These are phyloP conservation scores for Nyctereutes procyonoides DNA, from an alignment of 2,113 vertebrate genomes.

Conservation along the genomic window DNA sequence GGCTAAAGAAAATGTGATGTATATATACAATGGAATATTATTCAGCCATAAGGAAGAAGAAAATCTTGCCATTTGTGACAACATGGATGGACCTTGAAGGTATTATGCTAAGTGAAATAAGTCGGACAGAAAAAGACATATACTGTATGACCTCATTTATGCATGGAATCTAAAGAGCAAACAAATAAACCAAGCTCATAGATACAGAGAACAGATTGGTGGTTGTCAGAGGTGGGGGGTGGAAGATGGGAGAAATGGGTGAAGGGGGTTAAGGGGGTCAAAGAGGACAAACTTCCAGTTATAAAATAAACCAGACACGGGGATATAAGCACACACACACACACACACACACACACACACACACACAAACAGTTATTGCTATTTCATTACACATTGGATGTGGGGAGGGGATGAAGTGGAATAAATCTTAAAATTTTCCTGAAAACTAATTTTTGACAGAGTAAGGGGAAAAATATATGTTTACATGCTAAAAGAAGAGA, in stretches of 20 bases:
- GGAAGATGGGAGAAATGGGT: neutral
- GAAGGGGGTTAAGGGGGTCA: neutral
- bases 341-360: neutral
- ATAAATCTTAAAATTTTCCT: neutral
- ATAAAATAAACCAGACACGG: neutral
- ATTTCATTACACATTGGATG: neutral
- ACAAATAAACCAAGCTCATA: neutral
- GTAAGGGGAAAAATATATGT: neutral
- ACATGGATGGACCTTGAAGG: neutral
- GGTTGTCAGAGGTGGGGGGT: neutral
- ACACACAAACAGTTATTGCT: neutral
- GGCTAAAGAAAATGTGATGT: neutral
- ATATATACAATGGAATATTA: neutral
- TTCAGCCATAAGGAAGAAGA: neutral
- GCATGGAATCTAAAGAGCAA: neutral
- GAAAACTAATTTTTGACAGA: neutral
- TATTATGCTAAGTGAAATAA: neutral
- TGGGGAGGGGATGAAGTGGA: no score
- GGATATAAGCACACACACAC: neutral
- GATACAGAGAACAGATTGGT: neutral
- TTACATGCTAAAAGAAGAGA: neutral
- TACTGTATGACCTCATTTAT: neutral
- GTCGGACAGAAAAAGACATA: neutral
- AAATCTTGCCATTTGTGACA: neutral
- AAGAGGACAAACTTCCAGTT: neutral